phyloP scores from a whole-genome alignment of 1,140 invertebrate genomes.

The Aphelenchoides fujianensis region DNA sequence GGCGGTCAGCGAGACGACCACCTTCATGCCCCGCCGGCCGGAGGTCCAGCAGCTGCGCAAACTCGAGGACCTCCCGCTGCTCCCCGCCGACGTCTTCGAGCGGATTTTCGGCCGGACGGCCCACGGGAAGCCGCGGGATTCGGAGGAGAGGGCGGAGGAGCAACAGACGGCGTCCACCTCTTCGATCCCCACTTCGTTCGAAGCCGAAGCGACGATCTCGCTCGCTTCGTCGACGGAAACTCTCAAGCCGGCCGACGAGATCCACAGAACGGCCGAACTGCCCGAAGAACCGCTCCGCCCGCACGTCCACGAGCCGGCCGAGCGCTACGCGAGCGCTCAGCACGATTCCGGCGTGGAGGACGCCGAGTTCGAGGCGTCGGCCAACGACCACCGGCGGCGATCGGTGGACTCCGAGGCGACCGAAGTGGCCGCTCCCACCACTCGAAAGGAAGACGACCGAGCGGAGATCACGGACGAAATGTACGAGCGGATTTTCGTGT shows the following conservation, averaged over 20 bases:
- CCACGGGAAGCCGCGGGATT: no score
- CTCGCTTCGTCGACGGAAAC: neutral
- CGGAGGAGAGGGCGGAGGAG: neutral
- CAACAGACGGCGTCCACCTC: neutral
- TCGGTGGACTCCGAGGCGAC: neutral
- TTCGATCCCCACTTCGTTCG: neutral
- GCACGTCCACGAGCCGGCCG: neutral
- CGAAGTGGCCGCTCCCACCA: neutral
- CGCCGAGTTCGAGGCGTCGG: neutral
- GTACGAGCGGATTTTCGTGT: neutral
- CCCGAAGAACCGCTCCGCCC: slow-evolving; percentile 5
- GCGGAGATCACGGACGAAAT: neutral
- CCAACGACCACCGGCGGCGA: neutral
- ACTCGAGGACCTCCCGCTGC: neutral
- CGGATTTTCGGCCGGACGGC: neutral
- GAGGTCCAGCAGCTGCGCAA: neutral
- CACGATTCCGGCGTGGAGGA: neutral
- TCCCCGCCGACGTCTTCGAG: neutral
- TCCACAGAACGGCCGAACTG: no score
- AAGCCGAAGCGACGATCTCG: neutral
- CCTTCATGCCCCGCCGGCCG: neutral
- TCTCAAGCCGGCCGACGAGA: neutral
- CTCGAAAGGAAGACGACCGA: neutral
- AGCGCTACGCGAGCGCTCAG: neutral
- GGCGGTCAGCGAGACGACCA: neutral